Evolutionary conservation across 1,140 invertebrate species (phyloP), one percentile per base, ranked within the genome.

Genomic region (Platorchestia sp.): DNA sequence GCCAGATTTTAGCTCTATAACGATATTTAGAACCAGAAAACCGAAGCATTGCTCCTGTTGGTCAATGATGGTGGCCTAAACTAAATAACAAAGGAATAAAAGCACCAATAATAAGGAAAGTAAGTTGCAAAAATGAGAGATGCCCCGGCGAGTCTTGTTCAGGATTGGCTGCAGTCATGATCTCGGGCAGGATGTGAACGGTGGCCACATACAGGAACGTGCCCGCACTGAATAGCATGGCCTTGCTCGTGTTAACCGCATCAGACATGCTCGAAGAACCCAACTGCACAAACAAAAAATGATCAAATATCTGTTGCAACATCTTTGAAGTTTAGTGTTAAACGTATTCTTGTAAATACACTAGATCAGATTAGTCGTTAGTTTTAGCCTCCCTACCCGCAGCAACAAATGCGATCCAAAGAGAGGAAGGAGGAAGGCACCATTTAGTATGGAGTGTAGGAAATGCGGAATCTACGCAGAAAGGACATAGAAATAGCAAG

Each of bases 181-280:
- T 97, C 97, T 99, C 99, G 0, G 99, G 99, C 89, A 99, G 97
- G 5, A 99, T 99, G 97, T 99, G 99, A 0, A 99, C 99, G 0
- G 99, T 99, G 0, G 99, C 99, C 14, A 99, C 99, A 97, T 99
- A 99, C 16, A 99, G 97, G 97, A 99, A 99, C 90, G 99, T 99
- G 0, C 99, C 99, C 0, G 99, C 99, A 96, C 99, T 99, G 97
- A 99, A 99, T 42, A 99, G 97, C 99, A 99, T 99, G 40, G 99
- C 99, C 87, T 99, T 98, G 89, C 99, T 99, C 97, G 98, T 99
- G 1, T 99, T 96, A 86, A 95, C 95, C 10, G 96, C 86, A 45
- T 95, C 96, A 16, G 96, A 96, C 59, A 96, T 95, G 43, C 93
- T 95, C 45, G 96, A 95, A 51, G 96, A 96, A 41, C 96, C 96